Evolutionary conservation across 37 sponge, comb jelly and placozoan species (phyloP).

Genomic region (Theonella swinhoei): DNA sequence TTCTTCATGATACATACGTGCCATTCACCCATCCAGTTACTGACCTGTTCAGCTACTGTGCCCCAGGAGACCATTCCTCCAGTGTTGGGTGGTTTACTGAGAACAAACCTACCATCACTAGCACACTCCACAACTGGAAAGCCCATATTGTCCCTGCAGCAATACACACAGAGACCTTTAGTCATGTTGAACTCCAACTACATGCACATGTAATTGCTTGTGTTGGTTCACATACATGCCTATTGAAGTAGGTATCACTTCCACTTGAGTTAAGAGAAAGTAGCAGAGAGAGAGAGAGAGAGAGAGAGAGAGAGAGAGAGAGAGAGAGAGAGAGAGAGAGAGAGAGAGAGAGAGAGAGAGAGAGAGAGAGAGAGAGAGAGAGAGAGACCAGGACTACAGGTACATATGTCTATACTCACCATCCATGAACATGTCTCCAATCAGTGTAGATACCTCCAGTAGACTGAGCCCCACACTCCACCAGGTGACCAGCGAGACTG

Average conservation of each 20-base stretch:
- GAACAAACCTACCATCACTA: conserved; percentile 66
- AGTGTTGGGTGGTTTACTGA: conserved; percentile 86
- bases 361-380: neutral
- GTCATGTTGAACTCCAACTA: too few relatives aligned
- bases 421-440: conserved; percentile 88
- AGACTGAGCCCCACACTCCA: conserved; percentile 98
- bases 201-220: conserved; percentile 12
- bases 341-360: neutral
- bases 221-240: too few relatives aligned
- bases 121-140: conserved; percentile 94
- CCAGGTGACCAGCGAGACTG: conserved; percentile 95
- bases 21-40: too few relatives aligned
- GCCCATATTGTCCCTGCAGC: conserved; percentile 95
- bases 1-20: too few relatives aligned
- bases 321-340: neutral
- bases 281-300: neutral
- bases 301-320: neutral
- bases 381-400: too few relatives aligned
- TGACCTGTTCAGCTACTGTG: conserved; percentile 93
- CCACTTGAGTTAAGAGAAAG: too few relatives aligned
- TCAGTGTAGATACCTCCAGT: conserved; percentile 99
- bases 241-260: too few relatives aligned
- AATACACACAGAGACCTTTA: too few relatives aligned
- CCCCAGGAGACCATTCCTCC: conserved; percentile 88
- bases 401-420: too few relatives aligned